A percentile compares a stretch with the other conserved stretches of the same genome.
Evolutionary conservation across 92 coral and sea anemone genomes (phyloP).

Genomic region (Zoanthus gigantus): DNA sequence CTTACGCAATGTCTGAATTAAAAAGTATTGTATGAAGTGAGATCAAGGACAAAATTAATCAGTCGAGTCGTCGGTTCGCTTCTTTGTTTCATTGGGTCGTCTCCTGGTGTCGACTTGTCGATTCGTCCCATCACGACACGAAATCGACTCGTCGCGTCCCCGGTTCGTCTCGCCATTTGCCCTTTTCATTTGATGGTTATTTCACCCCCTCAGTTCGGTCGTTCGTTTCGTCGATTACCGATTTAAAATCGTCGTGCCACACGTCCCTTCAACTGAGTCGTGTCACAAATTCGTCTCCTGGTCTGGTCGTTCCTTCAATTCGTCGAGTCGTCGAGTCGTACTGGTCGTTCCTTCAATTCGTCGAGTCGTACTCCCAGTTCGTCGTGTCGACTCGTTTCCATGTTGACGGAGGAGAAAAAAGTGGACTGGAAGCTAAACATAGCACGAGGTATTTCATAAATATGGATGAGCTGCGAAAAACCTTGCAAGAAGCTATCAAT

Average conservation of each 20-base stretch:
- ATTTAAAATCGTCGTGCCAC: slow-evolving; percentile 1
- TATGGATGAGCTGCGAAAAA: background rate
- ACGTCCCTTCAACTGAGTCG: background rate
- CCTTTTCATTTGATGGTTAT: background rate
- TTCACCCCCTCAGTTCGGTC: background rate
- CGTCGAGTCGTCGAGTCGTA: background rate
- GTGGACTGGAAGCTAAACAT: background rate
- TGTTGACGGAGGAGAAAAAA: background rate
- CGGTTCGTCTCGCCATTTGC: background rate
- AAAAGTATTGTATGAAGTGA: background rate
- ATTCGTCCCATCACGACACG: background rate
- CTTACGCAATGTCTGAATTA: too few relatives aligned
- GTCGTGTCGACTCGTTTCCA: background rate
- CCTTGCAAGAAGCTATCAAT: slow-evolving; percentile 2
- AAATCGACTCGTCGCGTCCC: background rate
- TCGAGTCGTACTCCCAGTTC: background rate
- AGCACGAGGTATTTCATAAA: background rate
- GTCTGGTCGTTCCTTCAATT: background rate
- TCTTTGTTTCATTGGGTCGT: background rate
- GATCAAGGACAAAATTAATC: slow-evolving; percentile 9
- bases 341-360: background rate
- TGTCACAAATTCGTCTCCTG: background rate
- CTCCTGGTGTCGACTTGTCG: slow-evolving; percentile 1
- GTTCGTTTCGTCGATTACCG: background rate
- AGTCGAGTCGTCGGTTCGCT: slow-evolving; percentile 3